Evolutionary conservation across 2,888 invertebrate species (phyloP), one percentile per base, ranked within the genome.

Genomic region (Pyrocoelia pectoralis): DNA sequence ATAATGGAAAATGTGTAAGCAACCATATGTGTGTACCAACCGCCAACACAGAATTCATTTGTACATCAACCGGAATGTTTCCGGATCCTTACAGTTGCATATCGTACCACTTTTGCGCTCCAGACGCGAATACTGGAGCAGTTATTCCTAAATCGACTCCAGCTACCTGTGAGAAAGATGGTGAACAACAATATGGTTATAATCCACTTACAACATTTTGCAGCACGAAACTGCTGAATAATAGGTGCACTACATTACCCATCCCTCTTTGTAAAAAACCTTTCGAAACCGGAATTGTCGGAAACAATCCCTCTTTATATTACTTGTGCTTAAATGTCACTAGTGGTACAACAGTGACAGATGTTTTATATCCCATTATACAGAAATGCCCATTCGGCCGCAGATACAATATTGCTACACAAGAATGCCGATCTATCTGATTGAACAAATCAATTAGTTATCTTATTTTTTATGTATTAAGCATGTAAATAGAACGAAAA

Each of bases 81-180:
- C 61, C 61, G 1, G 61, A 61, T 19, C 61, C 61, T 2, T 14
- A 12, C 8, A n/a, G 9, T 38, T 61, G 61, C n/a, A 56, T 5
- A 3, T 19, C 41, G 8, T 56, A 51, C 14, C 33, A 61, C 18
- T 56, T 50, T 18, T 63, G 55, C 41, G 33, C 33, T 33, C 33
- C 33, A 5, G 3, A 6, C 24, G 24, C 3, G 3, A 6, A 6
- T 24, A 24, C 24, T 6, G 24, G n/a, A n/a, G n/a, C n/a, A n/a
- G n/a, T n/a, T n/a, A n/a, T n/a, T n/a, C n/a, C n/a, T n/a, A 24
- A 24, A 6, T 3, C 33, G n/a, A n/a, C n/a, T 4, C 33, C 2
- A 33, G 33, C n/a, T 33, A 8, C 9, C 33, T 33, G 33, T n/a
- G n/a, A 2, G 10, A 3, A 8, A n/a, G 33, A n/a, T n/a, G 10